Base-by-base conservation (phyloP, 2,888 invertebrate species). In the Agonopterix heracliana region DNA sequence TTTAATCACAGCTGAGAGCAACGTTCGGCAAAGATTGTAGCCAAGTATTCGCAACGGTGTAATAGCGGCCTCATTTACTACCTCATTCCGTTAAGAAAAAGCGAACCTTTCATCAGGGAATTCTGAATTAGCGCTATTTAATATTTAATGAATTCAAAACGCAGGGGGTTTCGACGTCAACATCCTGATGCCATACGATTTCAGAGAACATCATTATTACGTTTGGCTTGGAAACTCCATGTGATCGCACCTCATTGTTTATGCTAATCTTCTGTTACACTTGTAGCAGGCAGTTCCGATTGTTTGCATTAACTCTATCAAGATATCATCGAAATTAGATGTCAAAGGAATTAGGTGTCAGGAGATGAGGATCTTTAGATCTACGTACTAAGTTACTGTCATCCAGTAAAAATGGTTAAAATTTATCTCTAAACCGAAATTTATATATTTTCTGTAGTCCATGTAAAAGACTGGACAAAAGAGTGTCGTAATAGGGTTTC, bases 141-240 rank as follows among this genome's bases (percentile, higher is more conserved):
- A 57, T 57, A 61, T 60, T 59, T 67, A 70, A 60, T 69, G 63
- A 57, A 68, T 66, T 70, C 61, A 71, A 71, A 75, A 66, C 61
- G 61, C 59, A 66, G 71, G 68, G 69, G 62, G 73, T 76, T 67
- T 50, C 63, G 64, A 78, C 72, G 77, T 78, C 80, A 64, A 78
- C 72, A 78, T 78, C 80, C 78, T 80, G 78, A 75, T 82, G 62
- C 49, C 5, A 64, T 66, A 64, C 61, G 71, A 75, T 77, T 81
- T 78, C 81, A 63, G 35, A 69, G 81, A 81, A 81, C 62, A 56
- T 58, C 57, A 68, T 74, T 67, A 71, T 49, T 54, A 46, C 38
- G 52, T 56, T 54, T 58, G 55, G 52, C 58, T 54, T 74, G 81
- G 74, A 83, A 82, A 76, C 72, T 81, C 83, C 68, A 61, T 68